Percentiles rank a stretch among this genome's conserved stretches.
These are phyloP conservation scores for Danio aesculapii DNA, from an alignment of 2,797 vertebrate species.

Conservation along the genomic window DNA sequence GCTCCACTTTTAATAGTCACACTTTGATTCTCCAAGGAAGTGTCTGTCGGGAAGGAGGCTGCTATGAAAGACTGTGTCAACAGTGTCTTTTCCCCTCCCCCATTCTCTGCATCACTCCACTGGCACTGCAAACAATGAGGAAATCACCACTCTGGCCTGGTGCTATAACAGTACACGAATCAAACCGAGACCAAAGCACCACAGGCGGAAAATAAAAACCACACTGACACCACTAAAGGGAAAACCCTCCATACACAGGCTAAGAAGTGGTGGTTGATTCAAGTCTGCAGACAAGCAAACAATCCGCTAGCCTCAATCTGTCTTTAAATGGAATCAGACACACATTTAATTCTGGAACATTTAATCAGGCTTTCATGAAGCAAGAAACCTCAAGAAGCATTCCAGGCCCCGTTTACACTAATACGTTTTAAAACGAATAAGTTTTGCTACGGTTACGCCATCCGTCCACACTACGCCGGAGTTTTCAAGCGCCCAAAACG, in stretches of 20 bases:
- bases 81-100: slow-evolving; percentile 33
- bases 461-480: too few relatives aligned
- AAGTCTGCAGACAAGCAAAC: slow-evolving; percentile 11
- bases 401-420: too few relatives aligned
- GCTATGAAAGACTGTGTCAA: slow-evolving; percentile 34
- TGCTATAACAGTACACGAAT: slow-evolving; percentile 28
- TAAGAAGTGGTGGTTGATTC: slow-evolving; percentile 2
- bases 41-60: slow-evolving; percentile 14
- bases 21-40: slow-evolving; percentile 19
- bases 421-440: too few relatives aligned
- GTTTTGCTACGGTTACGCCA: too few relatives aligned
- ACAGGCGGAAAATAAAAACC: slow-evolving; percentile 34
- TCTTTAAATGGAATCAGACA: slow-evolving; percentile 17
- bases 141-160: slow-evolving; percentile 30
- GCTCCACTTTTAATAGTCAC: slow-evolving; percentile 5
- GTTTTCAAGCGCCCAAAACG: too few relatives aligned
- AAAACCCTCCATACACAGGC: background rate
- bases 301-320: slow-evolving; percentile 31
- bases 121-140: slow-evolving; percentile 35
- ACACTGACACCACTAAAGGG: slow-evolving; percentile 10
- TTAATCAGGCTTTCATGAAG: slow-evolving; percentile 35
- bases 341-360: slow-evolving; percentile 6
- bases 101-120: slow-evolving; percentile 11
- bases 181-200: slow-evolving; percentile 38
- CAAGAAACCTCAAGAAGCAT: slow-evolving; percentile 14